Evolutionary conservation across 1,140 invertebrate genomes (phyloP).

Genomic region (Dysdera silvatica): DNA sequence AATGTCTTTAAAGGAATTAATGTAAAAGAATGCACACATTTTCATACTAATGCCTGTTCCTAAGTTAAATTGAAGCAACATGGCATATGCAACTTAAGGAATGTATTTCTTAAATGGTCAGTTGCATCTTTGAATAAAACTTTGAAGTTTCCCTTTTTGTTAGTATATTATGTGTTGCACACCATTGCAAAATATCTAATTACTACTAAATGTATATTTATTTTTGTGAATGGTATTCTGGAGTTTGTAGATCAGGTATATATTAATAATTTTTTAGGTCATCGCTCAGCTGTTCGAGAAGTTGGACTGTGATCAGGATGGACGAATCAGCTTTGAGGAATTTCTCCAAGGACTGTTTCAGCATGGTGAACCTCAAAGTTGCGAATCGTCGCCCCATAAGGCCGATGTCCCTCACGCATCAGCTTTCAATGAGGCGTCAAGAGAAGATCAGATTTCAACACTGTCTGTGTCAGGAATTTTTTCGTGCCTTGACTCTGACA

Average conservation of each 20-base stretch:
- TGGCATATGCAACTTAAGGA: too few relatives aligned
- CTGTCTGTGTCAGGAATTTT: slow-evolving; percentile 39
- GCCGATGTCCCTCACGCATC: slow-evolving; percentile 22
- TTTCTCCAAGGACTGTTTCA: slow-evolving; percentile 55
- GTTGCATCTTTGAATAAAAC: too few relatives aligned
- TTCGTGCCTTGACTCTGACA: slow-evolving; percentile 37
- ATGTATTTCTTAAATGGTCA: too few relatives aligned
- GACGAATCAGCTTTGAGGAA: slow-evolving; percentile 58
- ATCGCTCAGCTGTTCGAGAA: slow-evolving; percentile 59
- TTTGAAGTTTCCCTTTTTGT: too few relatives aligned
- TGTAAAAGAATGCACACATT: too few relatives aligned
- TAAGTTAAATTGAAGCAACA: too few relatives aligned
- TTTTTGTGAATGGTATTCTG: too few relatives aligned
- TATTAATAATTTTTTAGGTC: slow-evolving; percentile 47
- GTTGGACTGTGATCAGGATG: slow-evolving; percentile 56
- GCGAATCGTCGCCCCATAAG: slow-evolving; percentile 10
- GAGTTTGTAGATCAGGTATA: too few relatives aligned
- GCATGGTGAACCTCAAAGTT: slow-evolving; percentile 39
- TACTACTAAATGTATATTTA: slow-evolving; percentile 9
- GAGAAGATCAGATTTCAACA: slow-evolving; percentile 27
- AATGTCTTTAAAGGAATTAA: too few relatives aligned
- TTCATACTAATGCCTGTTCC: too few relatives aligned
- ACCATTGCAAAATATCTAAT: neutral
- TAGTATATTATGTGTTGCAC: too few relatives aligned
- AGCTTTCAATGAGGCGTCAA: slow-evolving; percentile 13